Evolutionary conservation across 2,797 vertebrate species (phyloP).

Genomic region (Sparus aurata): DNA sequence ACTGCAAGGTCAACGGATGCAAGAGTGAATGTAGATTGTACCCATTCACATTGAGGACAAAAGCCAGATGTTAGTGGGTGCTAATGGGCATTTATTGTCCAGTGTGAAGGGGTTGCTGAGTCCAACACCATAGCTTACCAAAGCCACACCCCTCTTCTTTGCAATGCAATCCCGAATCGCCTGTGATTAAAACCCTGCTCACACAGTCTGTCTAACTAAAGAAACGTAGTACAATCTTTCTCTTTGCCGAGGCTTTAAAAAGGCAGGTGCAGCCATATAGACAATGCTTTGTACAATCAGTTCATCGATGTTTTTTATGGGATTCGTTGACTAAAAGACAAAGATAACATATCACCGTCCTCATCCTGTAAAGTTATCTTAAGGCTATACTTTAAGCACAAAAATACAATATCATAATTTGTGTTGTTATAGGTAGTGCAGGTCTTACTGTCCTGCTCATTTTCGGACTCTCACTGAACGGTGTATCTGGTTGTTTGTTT

Average conservation of each 20-base stretch:
- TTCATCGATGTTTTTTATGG: neutral
- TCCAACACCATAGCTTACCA: neutral
- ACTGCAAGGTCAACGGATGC: too few relatives aligned
- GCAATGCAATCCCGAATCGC: neutral
- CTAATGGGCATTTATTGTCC: too few relatives aligned
- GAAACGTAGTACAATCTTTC: neutral
- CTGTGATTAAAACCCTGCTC: neutral
- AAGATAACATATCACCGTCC: neutral
- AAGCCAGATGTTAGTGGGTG: too few relatives aligned
- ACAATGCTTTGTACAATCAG: neutral
- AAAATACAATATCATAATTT: slow-evolving; percentile 6
- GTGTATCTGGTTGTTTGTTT: slow-evolving; percentile 1
- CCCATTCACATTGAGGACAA: too few relatives aligned
- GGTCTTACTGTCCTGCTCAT: slow-evolving; percentile 9
- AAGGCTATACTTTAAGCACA: slow-evolving; percentile 10
- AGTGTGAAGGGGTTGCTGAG: too few relatives aligned
- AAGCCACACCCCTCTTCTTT: neutral
- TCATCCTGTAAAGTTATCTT: slow-evolving; percentile 2
- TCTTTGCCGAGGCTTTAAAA: neutral
- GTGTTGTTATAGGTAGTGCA: slow-evolving; percentile 3
- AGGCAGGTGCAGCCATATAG: neutral
- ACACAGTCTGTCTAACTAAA: neutral
- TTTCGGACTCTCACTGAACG: slow-evolving; percentile 42
- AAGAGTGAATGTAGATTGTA: too few relatives aligned
- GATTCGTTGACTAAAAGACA: slow-evolving; percentile 14